Evolutionary conservation across 2,888 invertebrate genomes (phyloP), one percentile per base, ranked within the genome.

Genomic region (Philaethria dido): DNA sequence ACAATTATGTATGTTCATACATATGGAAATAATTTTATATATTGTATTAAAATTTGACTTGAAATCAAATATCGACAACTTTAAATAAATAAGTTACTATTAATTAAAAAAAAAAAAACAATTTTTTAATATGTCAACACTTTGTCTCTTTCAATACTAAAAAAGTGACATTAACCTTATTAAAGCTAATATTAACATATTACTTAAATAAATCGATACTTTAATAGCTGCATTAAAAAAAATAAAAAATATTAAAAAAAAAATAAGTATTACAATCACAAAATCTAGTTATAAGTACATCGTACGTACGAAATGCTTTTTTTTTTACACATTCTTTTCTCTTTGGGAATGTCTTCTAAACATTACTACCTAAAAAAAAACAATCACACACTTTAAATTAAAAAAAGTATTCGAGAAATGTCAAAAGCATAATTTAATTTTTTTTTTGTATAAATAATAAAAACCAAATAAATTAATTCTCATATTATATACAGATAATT

Each of bases 281-380:
- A 57, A 64, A 66, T 39, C 29, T 29, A 47, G 48, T 69, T 64
- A 68, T 68, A 68, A 68, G 64, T 65, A 69, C 63, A 67, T 63
- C 9, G 9, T 39, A 39, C 33, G 16, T 39, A 39, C 39, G 48
- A 62, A 65, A 68, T 68, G 64, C 64, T 16, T 52, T 11, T 52
- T 63, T 47, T 68, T 64, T 22, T 52, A 44, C 1, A 9, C 42
- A 29, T 62, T 45, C 22, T 60, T 57, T 39, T 57, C 22, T 55
- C 55, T 62, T 68, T 57, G 57, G 68, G 65, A 69, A 69, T 69
- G 68, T 69, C 22, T 16, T 44, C 25, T 55, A 42, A 57, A 57
- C 42, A 16, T 57, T 22, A 29, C 42, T 57, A 39, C 3, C 4
- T n/a, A 20, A 22, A 18, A 39, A 16, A 6, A 6, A 39, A 6